Percentiles rank a stretch among this genome's conserved stretches.
These are phyloP conservation scores for Gymnogyps californianus DNA, from an alignment of 2,113 vertebrate genomes.

Conservation along the genomic window DNA sequence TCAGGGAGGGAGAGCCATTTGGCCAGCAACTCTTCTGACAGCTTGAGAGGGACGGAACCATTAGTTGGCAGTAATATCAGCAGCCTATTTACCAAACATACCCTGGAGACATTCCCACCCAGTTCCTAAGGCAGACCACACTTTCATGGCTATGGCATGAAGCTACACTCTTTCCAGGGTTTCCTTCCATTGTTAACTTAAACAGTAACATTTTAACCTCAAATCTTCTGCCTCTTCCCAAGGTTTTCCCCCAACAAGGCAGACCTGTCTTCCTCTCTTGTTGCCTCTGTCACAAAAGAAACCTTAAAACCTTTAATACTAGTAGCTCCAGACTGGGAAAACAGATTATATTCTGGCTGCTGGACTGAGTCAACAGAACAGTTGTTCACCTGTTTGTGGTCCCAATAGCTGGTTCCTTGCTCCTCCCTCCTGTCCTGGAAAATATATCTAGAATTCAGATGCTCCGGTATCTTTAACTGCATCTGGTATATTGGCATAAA, in stretches of 20 bases:
- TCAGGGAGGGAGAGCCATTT: slow-evolving; percentile 90
- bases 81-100: slow-evolving; percentile 34
- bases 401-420: not conserved
- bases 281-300: not conserved
- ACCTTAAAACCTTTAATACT: not conserved
- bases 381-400: not conserved
- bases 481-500: not conserved
- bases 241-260: not conserved
- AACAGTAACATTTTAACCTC: not conserved
- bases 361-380: not conserved
- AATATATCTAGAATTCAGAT: not conserved
- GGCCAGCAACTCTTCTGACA: slow-evolving; percentile 87
- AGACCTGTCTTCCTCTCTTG: not conserved
- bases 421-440: not conserved
- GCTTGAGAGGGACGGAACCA: slow-evolving; percentile 70
- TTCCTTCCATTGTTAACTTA: not conserved
- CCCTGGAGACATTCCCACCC: not conserved
- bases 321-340: not conserved
- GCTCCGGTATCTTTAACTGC: not conserved
- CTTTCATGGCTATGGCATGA: not conserved
- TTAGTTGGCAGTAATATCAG: slow-evolving; percentile 2
- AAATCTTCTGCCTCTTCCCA: not conserved
- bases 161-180: not conserved
- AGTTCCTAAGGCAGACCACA: not conserved
- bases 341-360: not conserved